A percentile compares a stretch with the other conserved stretches of the same genome.
phyloP scores from a whole-genome alignment of 2,113 vertebrate species.

The Trochalopteron elliotii region DNA sequence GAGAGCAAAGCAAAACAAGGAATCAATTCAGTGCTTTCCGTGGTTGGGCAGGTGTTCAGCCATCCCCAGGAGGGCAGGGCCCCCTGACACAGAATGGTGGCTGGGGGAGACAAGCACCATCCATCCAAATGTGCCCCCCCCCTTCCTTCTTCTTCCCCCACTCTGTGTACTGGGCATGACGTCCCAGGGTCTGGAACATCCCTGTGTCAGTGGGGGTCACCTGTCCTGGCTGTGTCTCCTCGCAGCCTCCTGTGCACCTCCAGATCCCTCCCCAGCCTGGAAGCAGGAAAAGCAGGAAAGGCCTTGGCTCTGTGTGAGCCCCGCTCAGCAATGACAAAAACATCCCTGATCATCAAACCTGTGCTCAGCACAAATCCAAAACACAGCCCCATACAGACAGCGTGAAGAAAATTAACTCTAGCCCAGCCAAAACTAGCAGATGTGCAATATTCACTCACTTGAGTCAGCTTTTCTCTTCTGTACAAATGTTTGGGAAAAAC shows the following conservation, averaged over 20 bases:
- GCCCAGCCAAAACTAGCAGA: background rate
- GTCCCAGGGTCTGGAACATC: background rate
- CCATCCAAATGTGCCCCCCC: background rate
- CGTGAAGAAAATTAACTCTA: background rate
- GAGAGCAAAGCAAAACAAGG: background rate
- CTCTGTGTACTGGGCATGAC: background rate
- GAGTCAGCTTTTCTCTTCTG: background rate
- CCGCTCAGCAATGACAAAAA: background rate
- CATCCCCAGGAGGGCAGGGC: background rate
- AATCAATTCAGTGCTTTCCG: background rate
- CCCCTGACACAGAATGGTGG: background rate
- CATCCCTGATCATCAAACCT: background rate
- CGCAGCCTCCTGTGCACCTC: background rate
- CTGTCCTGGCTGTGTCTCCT: background rate
- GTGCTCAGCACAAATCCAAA: background rate
- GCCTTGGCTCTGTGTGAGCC: background rate
- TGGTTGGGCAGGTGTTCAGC: background rate
- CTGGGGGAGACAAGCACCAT: background rate
- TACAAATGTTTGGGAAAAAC: background rate
- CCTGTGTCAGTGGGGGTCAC: background rate
- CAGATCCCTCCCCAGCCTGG: background rate
- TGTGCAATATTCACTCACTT: background rate
- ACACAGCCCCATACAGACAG: background rate
- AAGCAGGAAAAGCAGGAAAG: background rate
- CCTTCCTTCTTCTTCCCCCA: background rate